These are phyloP conservation scores for Rhizoglyphus robini DNA, from an alignment of 1,140 invertebrate genomes.

Conservation along the genomic window DNA sequence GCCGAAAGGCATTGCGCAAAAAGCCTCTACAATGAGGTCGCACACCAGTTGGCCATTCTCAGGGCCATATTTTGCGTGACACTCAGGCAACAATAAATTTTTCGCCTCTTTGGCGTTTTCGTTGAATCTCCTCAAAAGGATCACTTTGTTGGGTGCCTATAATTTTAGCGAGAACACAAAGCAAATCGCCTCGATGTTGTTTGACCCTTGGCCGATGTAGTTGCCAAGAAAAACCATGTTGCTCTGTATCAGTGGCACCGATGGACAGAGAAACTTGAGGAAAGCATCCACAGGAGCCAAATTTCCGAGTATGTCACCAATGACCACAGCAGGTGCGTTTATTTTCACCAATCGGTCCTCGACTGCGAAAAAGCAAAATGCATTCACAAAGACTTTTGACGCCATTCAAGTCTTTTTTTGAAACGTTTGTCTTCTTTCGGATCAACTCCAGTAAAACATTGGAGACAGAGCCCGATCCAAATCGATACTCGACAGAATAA, in stretches of 20 bases:
- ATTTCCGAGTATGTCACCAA: no score
- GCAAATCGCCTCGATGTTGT: constrained; percentile 22
- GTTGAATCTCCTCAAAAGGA: no score
- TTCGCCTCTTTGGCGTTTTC: no score
- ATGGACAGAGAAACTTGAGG: no score
- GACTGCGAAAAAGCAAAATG: no score
- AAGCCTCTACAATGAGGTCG: not conserved
- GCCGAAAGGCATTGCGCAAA: not conserved
- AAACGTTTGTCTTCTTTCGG: not conserved
- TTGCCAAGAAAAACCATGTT: constrained; percentile 4
- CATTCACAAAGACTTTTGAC: no score
- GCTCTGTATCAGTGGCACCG: not conserved
- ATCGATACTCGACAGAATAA: not conserved
- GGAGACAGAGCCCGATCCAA: not conserved
- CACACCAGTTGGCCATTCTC: not conserved
- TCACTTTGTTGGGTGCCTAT: not conserved
- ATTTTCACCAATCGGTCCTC: no score
- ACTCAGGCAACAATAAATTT: not conserved
- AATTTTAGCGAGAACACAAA: constrained; percentile 9
- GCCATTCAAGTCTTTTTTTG: no score
- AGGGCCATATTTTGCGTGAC: not conserved
- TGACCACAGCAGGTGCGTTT: no score
- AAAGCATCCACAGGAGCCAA: no score
- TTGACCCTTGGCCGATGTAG: constrained; percentile 40
- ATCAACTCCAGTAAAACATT: not conserved